Conservation (phyloP, 2,888 invertebrate genomes). For the Dasypogon diadema region DNA sequence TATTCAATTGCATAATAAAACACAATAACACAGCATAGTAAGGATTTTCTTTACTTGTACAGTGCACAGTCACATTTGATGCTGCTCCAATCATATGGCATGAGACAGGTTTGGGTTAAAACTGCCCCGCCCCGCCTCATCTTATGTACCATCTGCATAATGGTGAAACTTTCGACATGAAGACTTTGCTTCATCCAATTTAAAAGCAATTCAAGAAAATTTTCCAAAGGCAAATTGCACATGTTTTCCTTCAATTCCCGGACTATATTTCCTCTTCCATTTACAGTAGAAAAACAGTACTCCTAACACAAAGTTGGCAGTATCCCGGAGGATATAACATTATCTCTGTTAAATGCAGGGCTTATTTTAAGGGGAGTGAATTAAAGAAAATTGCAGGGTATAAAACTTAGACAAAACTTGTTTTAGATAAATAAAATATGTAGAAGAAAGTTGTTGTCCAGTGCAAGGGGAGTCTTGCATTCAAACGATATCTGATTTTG, state of each 20-base stretch:
- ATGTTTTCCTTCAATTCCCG: neutral
- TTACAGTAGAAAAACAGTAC: neutral
- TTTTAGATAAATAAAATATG: neutral
- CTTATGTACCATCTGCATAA: neutral
- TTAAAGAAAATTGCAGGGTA: neutral
- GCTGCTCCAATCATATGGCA: too few species aligned
- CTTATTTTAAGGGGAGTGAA: neutral
- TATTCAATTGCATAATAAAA: too few species aligned
- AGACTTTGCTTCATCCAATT: neutral
- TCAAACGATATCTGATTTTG: too few species aligned
- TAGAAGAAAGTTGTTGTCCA: neutral
- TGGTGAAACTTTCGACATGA: neutral
- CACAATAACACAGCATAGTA: too few species aligned
- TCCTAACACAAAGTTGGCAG: neutral
- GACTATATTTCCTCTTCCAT: neutral
- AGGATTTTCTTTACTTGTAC: too few species aligned
- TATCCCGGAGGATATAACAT: neutral
- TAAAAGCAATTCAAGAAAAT: conserved; percentile 2
- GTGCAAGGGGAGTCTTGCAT: neutral
- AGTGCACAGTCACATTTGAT: too few species aligned
- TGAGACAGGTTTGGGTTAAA: too few species aligned
- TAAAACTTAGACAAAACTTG: neutral
- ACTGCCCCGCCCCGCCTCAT: too few species aligned
- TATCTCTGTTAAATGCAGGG: neutral
- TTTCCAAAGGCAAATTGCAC: neutral